Evolutionary conservation across 2,888 invertebrate species (phyloP), one percentile per base, ranked within the genome.

Genomic region (Ectemnius continuus): DNA sequence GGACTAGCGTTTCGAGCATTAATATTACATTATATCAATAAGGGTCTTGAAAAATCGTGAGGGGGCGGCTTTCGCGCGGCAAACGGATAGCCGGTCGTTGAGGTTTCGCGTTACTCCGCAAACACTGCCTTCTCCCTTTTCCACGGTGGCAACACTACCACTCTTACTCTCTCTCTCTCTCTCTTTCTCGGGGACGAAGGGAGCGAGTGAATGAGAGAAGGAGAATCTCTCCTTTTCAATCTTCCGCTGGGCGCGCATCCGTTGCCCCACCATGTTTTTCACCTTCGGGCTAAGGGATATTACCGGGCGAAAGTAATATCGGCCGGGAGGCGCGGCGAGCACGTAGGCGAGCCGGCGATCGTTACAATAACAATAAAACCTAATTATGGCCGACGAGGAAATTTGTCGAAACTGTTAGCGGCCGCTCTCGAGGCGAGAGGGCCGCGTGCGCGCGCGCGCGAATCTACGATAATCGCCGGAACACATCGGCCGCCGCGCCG

Each of bases 101-200:
- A 86, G 86, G 87, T 87, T 88, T 89, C 88, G 88, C 85, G 86
- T 90, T 90, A 87, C 91, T 88, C 81, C 84, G 89, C 89, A 90
- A 90, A 90, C 87, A 90, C 83, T 79, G 72, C 66, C 75, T 61
- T 77, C 36, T 71, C 84, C 80, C 23, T 23, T 23, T 23, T 23
- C 23, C 23, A 23, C 23, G 3, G 23, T 23, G 23, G 23, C 23
- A n/a, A n/a, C n/a, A 23, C 23, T 23, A 2, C 23, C 23, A 23
- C 23, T 23, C 23, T 23, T 3, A 23, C 23, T 23, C 36, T 36
- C 28, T 36, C 28, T 36, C 28, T 36, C 28, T 36, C 28, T 36
- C 36, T 36, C 63, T 65, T 67, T 6, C 36, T 36, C 36, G 36
- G 4, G 6, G 36, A 6, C 36, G 8, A 11, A 36, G 36, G 36